phyloP scores from a whole-genome alignment of 1,140 invertebrate species.

The Caenorhabditis brenneri region DNA sequence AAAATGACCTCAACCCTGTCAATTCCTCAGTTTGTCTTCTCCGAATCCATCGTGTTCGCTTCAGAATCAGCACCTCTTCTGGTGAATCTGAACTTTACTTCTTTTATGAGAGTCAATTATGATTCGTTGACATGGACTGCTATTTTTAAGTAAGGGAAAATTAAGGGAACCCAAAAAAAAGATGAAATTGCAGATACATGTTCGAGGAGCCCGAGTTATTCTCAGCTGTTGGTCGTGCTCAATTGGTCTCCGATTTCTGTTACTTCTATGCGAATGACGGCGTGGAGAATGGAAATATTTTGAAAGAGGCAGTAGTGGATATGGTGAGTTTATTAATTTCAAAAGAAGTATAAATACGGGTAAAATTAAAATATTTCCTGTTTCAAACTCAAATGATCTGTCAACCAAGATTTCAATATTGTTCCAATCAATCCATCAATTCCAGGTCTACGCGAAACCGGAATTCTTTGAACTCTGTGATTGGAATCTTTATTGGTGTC shows the following conservation, averaged over 20 bases:
- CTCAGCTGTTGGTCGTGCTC: constrained; percentile 42
- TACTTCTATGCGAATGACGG: constrained; percentile 42
- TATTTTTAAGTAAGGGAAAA: constrained; percentile 45
- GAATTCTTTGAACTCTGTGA: constrained; percentile 49
- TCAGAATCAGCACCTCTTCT: constrained; percentile 30
- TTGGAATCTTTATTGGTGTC: constrained; percentile 48
- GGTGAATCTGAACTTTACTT: constrained; percentile 47
- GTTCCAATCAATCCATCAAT: background rate
- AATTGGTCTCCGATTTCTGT: constrained; percentile 51
- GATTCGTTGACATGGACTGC: constrained; percentile 48
- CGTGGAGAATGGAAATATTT: constrained; percentile 8
- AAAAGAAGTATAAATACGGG: background rate
- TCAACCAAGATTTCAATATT: background rate
- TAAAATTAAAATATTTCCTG: too few relatives aligned
- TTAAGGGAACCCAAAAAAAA: too few relatives aligned
- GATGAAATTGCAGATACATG: constrained; percentile 45
- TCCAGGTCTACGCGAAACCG: constrained; percentile 46
- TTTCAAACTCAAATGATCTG: background rate
- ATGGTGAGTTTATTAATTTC: background rate
- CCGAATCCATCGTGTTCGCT: constrained; percentile 25
- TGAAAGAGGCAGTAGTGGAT: constrained; percentile 12
- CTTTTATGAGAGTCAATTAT: constrained; percentile 52
- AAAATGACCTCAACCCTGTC: constrained; percentile 11
- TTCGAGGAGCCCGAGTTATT: constrained; percentile 41
- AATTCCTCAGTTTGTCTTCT: constrained; percentile 38